Evolutionary conservation across 2,888 invertebrate species (phyloP), one percentile per base, ranked within the genome.

Genomic region (Lydus trimaculatus): DNA sequence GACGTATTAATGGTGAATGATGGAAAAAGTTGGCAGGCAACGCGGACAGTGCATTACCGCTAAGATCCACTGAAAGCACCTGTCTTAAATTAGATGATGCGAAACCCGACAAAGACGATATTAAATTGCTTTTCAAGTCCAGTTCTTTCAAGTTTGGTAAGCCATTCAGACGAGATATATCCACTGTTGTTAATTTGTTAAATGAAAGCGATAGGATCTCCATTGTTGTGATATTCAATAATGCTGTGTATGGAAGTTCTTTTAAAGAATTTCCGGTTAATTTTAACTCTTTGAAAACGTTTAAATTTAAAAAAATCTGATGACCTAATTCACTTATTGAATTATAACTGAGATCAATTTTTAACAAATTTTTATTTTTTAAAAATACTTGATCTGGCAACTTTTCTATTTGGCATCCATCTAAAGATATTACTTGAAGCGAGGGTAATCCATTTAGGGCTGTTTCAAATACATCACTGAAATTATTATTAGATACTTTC

Each of bases 11-110:
- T 69, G 89, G 87, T 9, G 94, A 92, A 81, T 92, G 90, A 74
- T 91, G 90, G 74, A 95, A 91, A 85, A 95, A 94, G 84, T 95
- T 94, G 25, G 92, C 91, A 33, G 94, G 94, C 72, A 95, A 86
- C 68, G 92, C 91, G 33, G 92, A 89, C 73, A 95, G 83, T 75
- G 90, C 87, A 82, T 95, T 95, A 66, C 90, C 90, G 77, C 92
- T 93, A 66, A 95, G 87, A 84, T 95, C 93, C 67, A 94, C 90
- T 11, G 89, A 90, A 36, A 92, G 86, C 59, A 95, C 84, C 76
- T 92, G 92, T 28, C 92, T 92, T 63, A 95, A 86, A 75, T 92
- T 91, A 0, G 92, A 91, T 0, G 91, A 90, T 74, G 91, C 92
- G 80, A 95, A 94, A 15, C 94, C 94, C 28, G 91, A 91, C 66